Base-by-base conservation (phyloP, 2,888 invertebrate genomes). In the Drosophila ustulata region DNA sequence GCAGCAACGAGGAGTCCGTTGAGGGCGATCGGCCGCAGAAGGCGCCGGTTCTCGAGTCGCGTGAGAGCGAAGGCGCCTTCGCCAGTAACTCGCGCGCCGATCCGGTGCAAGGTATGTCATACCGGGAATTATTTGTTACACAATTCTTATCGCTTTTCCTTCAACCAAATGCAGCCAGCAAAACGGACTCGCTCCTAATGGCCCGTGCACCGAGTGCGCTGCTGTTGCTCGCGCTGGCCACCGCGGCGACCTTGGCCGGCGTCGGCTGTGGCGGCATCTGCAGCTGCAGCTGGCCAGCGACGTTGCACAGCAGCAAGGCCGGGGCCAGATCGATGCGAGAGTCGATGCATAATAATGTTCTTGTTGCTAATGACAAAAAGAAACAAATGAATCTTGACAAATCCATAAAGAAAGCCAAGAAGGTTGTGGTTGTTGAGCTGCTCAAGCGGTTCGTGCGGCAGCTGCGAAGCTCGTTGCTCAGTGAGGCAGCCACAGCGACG, bases 1-100 rank as follows among this genome's bases (percentile, higher is more conserved):
- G 94, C 87, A 95, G 95, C 91, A 96, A 96, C 92, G 96, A 96
- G 92, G 95, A 95, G 91, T 95, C 95, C 89, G 95, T 96, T 71
- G 95, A 95, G 91, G 95, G 95, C 55, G 95, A 95, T 88, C 92
- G 94, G 71, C 94, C 95, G 67, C 94, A 94, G 89, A 94, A 94
- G 91, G 94, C 95, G 43, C 94, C 95, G 43, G 95, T 94, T 46
- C 92, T 96, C 88, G 96, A 95, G 91, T 95, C 95, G 85, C 93
- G 95, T 65, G 95, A 95, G 91, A 95, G 94, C 51, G 95, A 95
- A 90, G 94, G 94, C 63, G 94, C 93, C 13, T 92, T 91, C 57
- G 92, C 92, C 43, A 92, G 92, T 71, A 92, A 93, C 68, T 94
- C 95, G 67, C 93, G 95, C 83, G 95, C 95, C 72, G 95, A 95